Percentiles rank a stretch among this genome's conserved stretches.
phyloP scores from a whole-genome alignment of 1,140 invertebrate species.

The Drosophila bocki region DNA sequence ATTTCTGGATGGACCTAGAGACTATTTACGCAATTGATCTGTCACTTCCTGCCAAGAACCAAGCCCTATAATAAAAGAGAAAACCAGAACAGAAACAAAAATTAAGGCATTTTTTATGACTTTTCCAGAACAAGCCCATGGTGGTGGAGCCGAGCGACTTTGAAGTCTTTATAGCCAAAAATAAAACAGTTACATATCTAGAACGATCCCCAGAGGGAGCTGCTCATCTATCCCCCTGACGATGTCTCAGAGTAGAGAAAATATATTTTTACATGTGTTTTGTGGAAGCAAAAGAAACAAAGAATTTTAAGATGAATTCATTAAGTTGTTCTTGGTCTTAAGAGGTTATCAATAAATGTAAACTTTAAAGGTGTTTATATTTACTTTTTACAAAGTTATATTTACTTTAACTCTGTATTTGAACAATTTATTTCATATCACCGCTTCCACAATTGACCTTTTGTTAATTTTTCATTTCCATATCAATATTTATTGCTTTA shows the following conservation, averaged over 20 bases:
- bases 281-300: background rate
- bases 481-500: background rate
- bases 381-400: background rate
- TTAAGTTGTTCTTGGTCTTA: background rate
- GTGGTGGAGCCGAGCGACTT: slow-evolving; percentile 95
- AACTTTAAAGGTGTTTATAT: background rate
- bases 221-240: slow-evolving; percentile 95
- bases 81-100: slow-evolving; percentile 18
- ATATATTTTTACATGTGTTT: background rate
- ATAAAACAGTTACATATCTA: slow-evolving; percentile 95
- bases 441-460: slow-evolving; percentile 1
- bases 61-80: slow-evolving; percentile 21
- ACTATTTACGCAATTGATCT: slow-evolving; percentile 12
- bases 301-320: background rate
- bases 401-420: background rate
- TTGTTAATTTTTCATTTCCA: background rate
- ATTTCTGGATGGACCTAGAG: too few species aligned
- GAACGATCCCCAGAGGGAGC: slow-evolving; percentile 96
- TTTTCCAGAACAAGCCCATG: slow-evolving; percentile 90
- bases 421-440: background rate
- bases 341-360: background rate
- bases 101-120: slow-evolving; percentile 24
- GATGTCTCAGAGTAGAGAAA: slow-evolving; percentile 89
- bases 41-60: slow-evolving; percentile 38
- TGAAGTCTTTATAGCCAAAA: slow-evolving; percentile 94